Conservation (phyloP, 2,797 vertebrate genomes). For the Dermochelys coriacea region DNA sequence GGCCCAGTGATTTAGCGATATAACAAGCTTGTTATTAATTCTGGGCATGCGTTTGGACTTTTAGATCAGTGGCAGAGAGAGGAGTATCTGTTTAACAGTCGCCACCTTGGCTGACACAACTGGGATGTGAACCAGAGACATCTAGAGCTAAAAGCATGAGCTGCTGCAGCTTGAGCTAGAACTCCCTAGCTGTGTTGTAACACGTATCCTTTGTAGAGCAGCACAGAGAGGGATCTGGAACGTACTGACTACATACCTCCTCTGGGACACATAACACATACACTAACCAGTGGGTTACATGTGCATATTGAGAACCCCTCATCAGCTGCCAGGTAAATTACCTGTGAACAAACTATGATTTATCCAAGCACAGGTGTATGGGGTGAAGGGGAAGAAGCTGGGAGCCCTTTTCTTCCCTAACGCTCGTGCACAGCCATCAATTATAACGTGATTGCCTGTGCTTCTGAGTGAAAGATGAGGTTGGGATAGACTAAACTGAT, state of each 20-base stretch:
- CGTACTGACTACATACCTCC: not conserved
- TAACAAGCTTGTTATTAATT: not conserved
- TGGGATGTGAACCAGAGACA: not conserved
- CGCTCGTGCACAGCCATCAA: not conserved
- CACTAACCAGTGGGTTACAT: no score
- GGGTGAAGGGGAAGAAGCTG: not conserved
- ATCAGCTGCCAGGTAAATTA: not conserved
- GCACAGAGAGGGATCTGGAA: no score
- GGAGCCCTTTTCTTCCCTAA: no score
- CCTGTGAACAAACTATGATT: not conserved
- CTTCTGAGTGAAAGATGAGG: not conserved
- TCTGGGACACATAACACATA: not conserved
- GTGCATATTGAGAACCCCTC: no score
- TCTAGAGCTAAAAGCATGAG: not conserved
- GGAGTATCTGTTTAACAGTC: not conserved
- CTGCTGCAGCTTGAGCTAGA: not conserved
- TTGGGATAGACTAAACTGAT: not conserved
- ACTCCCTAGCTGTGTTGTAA: no score
- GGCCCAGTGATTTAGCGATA: slow-evolving; percentile 1
- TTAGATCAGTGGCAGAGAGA: slow-evolving; percentile 1
- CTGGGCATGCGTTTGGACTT: not conserved
- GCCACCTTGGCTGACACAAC: not conserved
- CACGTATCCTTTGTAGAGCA: no score
- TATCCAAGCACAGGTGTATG: not conserved
- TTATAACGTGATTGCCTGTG: not conserved